These are phyloP conservation scores for Atopsyche davidsoni DNA, from an alignment of 1,140 invertebrate genomes.

Conservation along the genomic window DNA sequence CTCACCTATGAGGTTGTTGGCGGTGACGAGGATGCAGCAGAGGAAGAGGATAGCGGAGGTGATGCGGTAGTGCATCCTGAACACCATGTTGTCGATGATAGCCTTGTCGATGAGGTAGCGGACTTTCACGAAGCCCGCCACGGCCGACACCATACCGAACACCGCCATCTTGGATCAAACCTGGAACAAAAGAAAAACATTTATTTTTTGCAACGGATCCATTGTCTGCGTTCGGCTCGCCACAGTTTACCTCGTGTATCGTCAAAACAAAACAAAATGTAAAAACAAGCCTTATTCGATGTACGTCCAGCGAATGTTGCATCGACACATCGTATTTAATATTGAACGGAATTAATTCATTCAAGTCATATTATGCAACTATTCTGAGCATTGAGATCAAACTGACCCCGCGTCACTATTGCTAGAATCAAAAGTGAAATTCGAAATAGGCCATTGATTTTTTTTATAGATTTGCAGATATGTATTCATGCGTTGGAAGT, in stretches of 20 bases:
- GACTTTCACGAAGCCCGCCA: slow-evolving; percentile 81
- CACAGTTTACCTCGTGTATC: neutral
- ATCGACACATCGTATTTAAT: neutral
- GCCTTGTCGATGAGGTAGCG: slow-evolving; percentile 80
- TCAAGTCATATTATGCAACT: too few relatives aligned
- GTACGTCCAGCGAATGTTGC: neutral
- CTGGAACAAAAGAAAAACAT: slow-evolving; percentile 40
- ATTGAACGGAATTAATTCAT: neutral
- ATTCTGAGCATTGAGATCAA: too few relatives aligned
- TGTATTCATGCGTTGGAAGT: too few relatives aligned
- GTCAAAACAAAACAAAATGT: neutral
- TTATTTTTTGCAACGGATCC: neutral
- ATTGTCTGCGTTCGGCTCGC: neutral
- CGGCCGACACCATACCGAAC: slow-evolving; percentile 72
- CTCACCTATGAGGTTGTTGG: slow-evolving; percentile 82
- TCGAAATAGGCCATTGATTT: too few relatives aligned
- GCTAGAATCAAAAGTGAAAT: too few relatives aligned
- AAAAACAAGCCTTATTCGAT: neutral
- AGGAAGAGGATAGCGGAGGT: slow-evolving; percentile 82
- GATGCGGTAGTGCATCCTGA: slow-evolving; percentile 83
- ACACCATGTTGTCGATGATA: slow-evolving; percentile 84
- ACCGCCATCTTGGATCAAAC: slow-evolving; percentile 61
- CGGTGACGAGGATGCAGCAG: slow-evolving; percentile 81
- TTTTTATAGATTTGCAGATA: too few relatives aligned
- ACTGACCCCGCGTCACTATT: too few relatives aligned